Percentiles rank a stretch among this genome's conserved stretches.
phyloP scores from a whole-genome alignment of 1,140 invertebrate species.

The Orchesella cincta region DNA sequence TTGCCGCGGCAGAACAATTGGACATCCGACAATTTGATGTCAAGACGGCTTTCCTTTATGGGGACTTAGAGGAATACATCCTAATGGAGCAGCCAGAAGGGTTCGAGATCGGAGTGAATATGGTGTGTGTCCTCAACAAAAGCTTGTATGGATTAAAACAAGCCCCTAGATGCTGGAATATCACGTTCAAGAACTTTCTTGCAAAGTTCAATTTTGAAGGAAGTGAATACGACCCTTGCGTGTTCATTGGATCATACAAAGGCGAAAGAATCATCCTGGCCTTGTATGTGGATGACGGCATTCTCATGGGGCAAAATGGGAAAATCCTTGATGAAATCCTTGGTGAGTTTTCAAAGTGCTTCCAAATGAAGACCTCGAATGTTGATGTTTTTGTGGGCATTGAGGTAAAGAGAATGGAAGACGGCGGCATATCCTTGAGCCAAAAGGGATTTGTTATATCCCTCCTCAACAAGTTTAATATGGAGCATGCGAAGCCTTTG shows the following conservation, averaged over 20 bases:
- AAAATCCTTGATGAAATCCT: too few species aligned
- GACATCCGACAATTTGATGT: conserved; percentile 55
- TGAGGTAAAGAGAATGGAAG: conserved; percentile 4
- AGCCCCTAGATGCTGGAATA: conserved; percentile 48
- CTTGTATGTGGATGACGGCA: conserved; percentile 45
- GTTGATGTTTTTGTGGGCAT: conserved; percentile 24
- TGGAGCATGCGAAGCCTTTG: neutral
- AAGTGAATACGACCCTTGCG: conserved; percentile 24
- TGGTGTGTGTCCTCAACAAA: conserved; percentile 37
- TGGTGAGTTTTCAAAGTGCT: too few species aligned
- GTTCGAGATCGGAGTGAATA: neutral
- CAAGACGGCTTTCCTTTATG: conserved; percentile 58
- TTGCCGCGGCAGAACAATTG: conserved; percentile 49
- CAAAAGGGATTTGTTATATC: neutral
- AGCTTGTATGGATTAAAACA: conserved; percentile 52
- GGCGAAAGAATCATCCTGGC: neutral
- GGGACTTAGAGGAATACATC: conserved; percentile 56
- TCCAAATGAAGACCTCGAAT: too few species aligned
- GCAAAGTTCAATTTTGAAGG: conserved; percentile 13
- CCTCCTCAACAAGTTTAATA: neutral
- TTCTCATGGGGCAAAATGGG: conserved; percentile 18
- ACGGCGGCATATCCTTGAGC: neutral
- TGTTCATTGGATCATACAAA: conserved; percentile 24
- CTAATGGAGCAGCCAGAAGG: conserved; percentile 57
- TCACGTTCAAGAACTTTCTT: conserved; percentile 38